A percentile compares a stretch with the other conserved stretches of the same genome.
Evolutionary conservation across 2,888 invertebrate genomes (phyloP).

Genomic region (Drosophila colorata): DNA sequence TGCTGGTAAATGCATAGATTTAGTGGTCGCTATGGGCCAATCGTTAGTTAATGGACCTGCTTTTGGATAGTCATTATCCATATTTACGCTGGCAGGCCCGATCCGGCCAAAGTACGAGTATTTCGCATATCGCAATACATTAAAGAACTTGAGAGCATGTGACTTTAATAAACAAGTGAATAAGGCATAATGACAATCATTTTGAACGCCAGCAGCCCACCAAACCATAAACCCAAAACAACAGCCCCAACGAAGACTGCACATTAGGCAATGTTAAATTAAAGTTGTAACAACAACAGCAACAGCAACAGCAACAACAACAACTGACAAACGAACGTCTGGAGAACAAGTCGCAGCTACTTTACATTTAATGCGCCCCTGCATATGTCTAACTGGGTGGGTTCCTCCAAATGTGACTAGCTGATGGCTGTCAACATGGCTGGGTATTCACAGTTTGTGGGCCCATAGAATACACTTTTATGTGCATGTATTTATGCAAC

Average conservation of each 20-base stretch:
- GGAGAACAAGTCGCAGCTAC: conserved; percentile 54
- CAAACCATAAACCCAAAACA: conserved; percentile 2
- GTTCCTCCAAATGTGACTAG: conserved; percentile 11
- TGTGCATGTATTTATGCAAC: background rate
- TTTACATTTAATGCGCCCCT: conserved; percentile 28
- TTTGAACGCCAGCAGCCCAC: conserved; percentile 21
- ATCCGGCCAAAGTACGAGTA: conserved; percentile 10
- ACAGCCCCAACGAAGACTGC: conserved; percentile 7
- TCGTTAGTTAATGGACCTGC: conserved; percentile 39
- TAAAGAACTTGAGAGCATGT: conserved; percentile 56
- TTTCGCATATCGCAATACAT: conserved; percentile 32
- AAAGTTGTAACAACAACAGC: conserved; percentile 18
- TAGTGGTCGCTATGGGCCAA: conserved; percentile 11
- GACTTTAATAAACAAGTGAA: conserved; percentile 60
- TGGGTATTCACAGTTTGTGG: conserved; percentile 1
- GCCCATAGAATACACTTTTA: background rate
- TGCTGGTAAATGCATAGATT: conserved; percentile 10
- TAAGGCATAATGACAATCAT: conserved; percentile 65
- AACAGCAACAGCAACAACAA: background rate
- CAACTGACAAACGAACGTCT: conserved; percentile 18
- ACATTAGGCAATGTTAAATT: conserved; percentile 54
- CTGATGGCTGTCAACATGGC: conserved; percentile 11
- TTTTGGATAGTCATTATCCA: conserved; percentile 30
- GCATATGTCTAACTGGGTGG: conserved; percentile 9
- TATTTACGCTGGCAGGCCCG: conserved; percentile 28